Percentiles rank a stretch among this genome's conserved stretches.
phyloP scores from a whole-genome alignment of 2,888 invertebrate genomes.

The Myopa tessellatipennis region DNA sequence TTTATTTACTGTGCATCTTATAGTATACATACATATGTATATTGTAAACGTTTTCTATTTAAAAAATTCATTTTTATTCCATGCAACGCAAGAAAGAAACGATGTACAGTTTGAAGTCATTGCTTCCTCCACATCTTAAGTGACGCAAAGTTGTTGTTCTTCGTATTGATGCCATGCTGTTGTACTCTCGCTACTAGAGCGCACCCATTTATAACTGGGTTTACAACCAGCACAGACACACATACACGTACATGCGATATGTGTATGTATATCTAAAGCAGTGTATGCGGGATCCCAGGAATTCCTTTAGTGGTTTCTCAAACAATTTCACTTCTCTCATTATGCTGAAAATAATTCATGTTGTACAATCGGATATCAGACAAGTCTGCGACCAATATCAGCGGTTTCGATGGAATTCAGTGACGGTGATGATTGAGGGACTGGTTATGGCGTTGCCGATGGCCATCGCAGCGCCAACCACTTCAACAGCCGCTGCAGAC shows the following conservation, averaged over 20 bases:
- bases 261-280: background rate
- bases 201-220: background rate
- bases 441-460: background rate
- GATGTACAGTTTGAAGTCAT: too few relatives aligned
- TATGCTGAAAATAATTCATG: conserved; percentile 7
- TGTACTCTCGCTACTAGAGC: too few relatives aligned
- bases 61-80: too few relatives aligned
- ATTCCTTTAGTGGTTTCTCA: conserved; percentile 2
- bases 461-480: background rate
- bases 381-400: background rate
- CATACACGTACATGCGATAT: background rate
- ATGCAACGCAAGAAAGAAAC: too few relatives aligned
- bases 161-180: too few relatives aligned
- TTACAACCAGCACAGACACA: background rate
- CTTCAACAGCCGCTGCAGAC: background rate
- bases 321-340: conserved; percentile 39
- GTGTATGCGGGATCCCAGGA: background rate
- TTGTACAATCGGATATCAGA: conserved; percentile 11
- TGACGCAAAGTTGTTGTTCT: background rate
- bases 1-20: too few relatives aligned
- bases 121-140: too few relatives aligned
- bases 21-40: too few relatives aligned
- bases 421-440: background rate
- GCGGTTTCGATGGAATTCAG: conserved; percentile 6
- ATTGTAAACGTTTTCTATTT: too few relatives aligned